These are phyloP conservation scores for Eucidaris tribuloides DNA, from an alignment of 35 echinoderm and acorn worm species.

Conservation along the genomic window DNA sequence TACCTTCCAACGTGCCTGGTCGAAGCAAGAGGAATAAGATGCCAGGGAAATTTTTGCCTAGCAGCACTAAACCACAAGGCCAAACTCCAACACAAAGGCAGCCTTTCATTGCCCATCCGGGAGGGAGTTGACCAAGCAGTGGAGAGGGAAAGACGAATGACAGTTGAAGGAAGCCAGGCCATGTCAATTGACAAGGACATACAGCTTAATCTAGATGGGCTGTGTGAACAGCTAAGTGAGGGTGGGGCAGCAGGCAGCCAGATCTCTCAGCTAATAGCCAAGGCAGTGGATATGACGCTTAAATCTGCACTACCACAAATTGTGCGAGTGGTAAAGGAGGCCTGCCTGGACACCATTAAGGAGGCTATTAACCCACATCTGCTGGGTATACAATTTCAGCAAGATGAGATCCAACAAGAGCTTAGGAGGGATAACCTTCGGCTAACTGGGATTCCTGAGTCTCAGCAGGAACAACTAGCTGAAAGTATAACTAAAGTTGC, in stretches of 20 bases:
- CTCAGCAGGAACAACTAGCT: background rate
- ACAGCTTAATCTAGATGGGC: constrained; percentile 2
- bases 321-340: constrained; percentile 1
- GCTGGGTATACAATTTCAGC: constrained; percentile 6
- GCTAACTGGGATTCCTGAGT: background rate
- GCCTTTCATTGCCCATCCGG: constrained; percentile 21
- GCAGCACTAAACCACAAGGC: constrained; percentile 12
- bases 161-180: background rate
- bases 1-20: background rate
- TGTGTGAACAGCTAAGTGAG: constrained; percentile 1
- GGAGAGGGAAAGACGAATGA: background rate
- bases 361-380: constrained; percentile 5
- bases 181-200: background rate
- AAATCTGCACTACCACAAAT: constrained; percentile 16
- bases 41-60: constrained; percentile 6
- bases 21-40: background rate
- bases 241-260: constrained; percentile 10
- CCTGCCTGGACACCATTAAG: background rate
- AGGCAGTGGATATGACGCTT: background rate
- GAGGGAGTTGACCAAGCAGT: constrained; percentile 8
- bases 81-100: constrained; percentile 10
- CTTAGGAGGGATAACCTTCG: background rate
- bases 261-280: constrained; percentile 1
- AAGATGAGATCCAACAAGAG: background rate
- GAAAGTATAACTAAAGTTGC: background rate